Percentiles rank a stretch among this genome's conserved stretches.
phyloP scores from a whole-genome alignment of 2,113 vertebrate genomes.

The Bolborhynchus lineola region DNA sequence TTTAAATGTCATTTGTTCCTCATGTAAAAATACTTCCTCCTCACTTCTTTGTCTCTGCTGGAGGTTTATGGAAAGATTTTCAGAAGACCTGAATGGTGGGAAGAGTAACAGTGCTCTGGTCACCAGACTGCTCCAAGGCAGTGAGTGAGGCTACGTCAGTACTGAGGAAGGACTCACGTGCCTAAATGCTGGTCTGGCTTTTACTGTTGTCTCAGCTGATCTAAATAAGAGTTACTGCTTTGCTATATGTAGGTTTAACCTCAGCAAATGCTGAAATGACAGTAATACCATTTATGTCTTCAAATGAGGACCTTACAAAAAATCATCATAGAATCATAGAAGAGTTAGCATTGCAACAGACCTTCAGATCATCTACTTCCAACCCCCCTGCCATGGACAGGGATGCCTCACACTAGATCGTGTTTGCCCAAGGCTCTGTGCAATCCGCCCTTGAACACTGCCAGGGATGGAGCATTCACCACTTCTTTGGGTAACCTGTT shows the following conservation, averaged over 20 bases:
- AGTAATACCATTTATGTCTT: background rate
- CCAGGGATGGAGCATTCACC: background rate
- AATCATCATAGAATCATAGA: background rate
- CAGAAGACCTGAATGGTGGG: background rate
- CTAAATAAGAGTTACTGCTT: background rate
- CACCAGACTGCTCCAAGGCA: background rate
- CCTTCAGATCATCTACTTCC: background rate
- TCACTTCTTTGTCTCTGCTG: background rate
- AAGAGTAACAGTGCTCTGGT: background rate
- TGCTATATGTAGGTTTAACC: background rate
- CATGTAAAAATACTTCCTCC: background rate
- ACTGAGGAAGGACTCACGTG: rapidly evolving
- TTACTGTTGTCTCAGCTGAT: background rate
- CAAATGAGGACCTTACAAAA: background rate
- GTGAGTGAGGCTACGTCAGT: background rate
- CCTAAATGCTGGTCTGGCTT: background rate
- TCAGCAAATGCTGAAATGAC: background rate
- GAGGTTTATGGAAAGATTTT: background rate
- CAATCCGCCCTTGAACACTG: background rate
- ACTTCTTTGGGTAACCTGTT: background rate
- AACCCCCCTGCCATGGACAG: background rate
- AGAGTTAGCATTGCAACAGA: background rate
- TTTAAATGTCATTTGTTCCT: background rate
- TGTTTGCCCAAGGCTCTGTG: background rate
- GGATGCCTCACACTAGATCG: background rate